These are phyloP conservation scores for Cyprinodon variegatus DNA, from an alignment of 2,113 vertebrate species.

Conservation along the genomic window DNA sequence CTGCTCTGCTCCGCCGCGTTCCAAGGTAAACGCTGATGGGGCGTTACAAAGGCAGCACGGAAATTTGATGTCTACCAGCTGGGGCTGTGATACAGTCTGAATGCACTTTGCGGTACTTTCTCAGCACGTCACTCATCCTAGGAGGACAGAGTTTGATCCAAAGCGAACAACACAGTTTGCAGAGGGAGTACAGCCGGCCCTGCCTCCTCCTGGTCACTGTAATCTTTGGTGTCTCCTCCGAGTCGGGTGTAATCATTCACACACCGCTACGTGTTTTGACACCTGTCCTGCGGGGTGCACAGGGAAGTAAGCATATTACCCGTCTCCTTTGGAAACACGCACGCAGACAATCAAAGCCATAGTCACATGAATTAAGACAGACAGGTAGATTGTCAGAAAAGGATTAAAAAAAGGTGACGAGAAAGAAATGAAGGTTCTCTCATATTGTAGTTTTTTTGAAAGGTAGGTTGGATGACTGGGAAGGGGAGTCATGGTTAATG, in stretches of 20 bases:
- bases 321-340: slow-evolving; percentile 55
- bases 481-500: slow-evolving; percentile 76
- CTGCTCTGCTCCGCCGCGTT: slow-evolving; percentile 1
- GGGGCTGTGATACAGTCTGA: slow-evolving; percentile 65
- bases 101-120: slow-evolving; percentile 73
- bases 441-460: slow-evolving; percentile 71
- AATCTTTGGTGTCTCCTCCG: slow-evolving; percentile 69
- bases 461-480: slow-evolving; percentile 60
- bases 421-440: slow-evolving; percentile 60
- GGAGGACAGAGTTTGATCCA: slow-evolving; percentile 66
- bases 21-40: slow-evolving; percentile 20
- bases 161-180: slow-evolving; percentile 67
- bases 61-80: slow-evolving; percentile 54
- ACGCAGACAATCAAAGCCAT: slow-evolving; percentile 69
- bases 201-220: slow-evolving; percentile 65
- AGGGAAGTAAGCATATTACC: slow-evolving; percentile 69
- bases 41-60: slow-evolving; percentile 31
- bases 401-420: slow-evolving; percentile 70
- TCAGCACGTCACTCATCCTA: slow-evolving; percentile 67
- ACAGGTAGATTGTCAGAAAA: slow-evolving; percentile 76
- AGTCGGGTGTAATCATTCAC: slow-evolving; percentile 76
- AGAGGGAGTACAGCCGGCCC: slow-evolving; percentile 53
- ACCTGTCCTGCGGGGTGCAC: slow-evolving; percentile 67
- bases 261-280: slow-evolving; percentile 69
- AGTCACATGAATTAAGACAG: slow-evolving; percentile 74